Evolutionary conservation across 1,140 invertebrate genomes (phyloP).

Genomic region (Drosophila fuyamai): DNA sequence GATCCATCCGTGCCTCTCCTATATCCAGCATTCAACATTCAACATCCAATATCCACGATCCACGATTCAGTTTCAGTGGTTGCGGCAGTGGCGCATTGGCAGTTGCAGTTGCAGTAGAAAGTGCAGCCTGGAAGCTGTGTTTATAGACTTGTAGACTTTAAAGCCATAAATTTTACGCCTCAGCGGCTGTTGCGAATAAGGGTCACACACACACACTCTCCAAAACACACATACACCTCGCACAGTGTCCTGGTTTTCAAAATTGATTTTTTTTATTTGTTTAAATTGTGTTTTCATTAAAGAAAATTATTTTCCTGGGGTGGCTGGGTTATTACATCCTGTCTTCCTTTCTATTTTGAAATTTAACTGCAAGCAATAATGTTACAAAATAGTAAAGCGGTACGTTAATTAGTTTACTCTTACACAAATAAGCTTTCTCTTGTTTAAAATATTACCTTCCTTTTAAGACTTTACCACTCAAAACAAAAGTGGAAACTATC

Average conservation of each 20-base stretch:
- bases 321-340: too few species aligned
- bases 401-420: too few species aligned
- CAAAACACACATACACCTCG: constrained; percentile 9
- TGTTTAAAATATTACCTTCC: too few species aligned
- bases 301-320: too few species aligned
- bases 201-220: constrained; percentile 67
- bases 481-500: too few species aligned
- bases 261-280: not conserved
- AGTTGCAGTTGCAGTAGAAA: constrained; percentile 68
- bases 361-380: too few species aligned
- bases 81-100: constrained; percentile 13
- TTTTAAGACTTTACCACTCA: too few species aligned
- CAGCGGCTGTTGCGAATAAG: constrained; percentile 78
- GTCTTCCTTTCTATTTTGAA: too few species aligned
- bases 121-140: constrained; percentile 78
- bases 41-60: constrained; percentile 38
- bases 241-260: constrained; percentile 8
- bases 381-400: too few species aligned
- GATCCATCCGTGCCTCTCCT: constrained; percentile 7
- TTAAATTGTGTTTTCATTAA: not conserved
- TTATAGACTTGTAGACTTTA: constrained; percentile 82
- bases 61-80: constrained; percentile 34
- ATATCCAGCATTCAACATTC: constrained; percentile 6
- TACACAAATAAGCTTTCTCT: too few species aligned
- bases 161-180: constrained; percentile 83